Evolutionary conservation across 2,797 vertebrate genomes (phyloP).

Genomic region (Argya squamiceps): DNA sequence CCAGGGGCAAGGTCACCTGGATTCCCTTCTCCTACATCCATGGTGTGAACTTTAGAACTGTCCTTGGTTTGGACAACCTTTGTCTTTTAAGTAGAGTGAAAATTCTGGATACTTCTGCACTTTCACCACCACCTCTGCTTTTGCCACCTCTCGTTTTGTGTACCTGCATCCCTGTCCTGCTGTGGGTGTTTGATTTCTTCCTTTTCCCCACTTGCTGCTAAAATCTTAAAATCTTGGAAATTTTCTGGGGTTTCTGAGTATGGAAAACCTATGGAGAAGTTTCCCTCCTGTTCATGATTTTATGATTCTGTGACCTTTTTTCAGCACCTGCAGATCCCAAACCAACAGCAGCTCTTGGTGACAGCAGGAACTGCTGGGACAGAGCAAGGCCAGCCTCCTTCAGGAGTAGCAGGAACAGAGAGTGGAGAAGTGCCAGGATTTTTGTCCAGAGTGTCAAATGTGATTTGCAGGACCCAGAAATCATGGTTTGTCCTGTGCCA

Average conservation of each 20-base stretch:
- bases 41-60: accelerated
- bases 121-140: not conserved
- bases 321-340: not conserved
- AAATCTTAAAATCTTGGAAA: not conserved
- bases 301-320: not conserved
- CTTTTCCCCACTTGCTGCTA: not conserved
- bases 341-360: not conserved
- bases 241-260: not conserved
- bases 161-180: not conserved
- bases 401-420: not conserved
- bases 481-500: accelerated
- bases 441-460: not conserved
- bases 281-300: not conserved
- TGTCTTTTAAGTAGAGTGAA: not conserved
- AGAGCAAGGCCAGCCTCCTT: not conserved
- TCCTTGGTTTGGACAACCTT: not conserved
- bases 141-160: not conserved
- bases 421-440: not conserved
- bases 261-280: not conserved
- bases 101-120: not conserved
- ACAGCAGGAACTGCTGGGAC: not conserved
- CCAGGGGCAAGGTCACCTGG: not conserved
- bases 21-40: not conserved
- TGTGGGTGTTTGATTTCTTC: not conserved
- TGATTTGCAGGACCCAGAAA: not conserved